phyloP scores from a whole-genome alignment of 2,113 vertebrate species.

The Pleuronectes platessa region DNA sequence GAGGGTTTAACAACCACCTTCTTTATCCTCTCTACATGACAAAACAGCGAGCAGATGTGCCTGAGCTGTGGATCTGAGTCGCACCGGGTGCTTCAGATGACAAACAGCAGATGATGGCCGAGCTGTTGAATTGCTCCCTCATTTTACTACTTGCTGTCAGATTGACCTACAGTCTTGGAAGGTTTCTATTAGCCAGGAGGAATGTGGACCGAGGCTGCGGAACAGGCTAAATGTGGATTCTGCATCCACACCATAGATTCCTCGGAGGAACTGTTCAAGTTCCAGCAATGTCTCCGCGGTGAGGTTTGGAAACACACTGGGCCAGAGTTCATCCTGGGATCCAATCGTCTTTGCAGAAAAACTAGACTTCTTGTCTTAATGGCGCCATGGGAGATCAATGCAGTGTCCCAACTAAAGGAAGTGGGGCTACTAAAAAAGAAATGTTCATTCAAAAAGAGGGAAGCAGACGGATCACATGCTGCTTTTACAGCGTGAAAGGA shows the following conservation, averaged over 20 bases:
- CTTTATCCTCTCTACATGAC: background rate
- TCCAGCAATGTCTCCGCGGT: conserved; percentile 62
- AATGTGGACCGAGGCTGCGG: conserved; percentile 56
- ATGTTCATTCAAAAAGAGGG: background rate
- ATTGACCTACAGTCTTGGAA: conserved; percentile 40
- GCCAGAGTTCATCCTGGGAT: conserved; percentile 30
- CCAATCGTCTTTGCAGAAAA: conserved; percentile 6
- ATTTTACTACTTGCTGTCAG: conserved; percentile 28
- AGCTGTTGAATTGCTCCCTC: conserved; percentile 11
- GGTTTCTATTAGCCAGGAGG: conserved; percentile 51
- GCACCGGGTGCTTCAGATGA: conserved; percentile 5
- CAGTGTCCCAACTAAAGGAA: background rate
- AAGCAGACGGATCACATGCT: background rate
- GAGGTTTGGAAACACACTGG: conserved; percentile 39
- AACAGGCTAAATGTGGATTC: conserved; percentile 71
- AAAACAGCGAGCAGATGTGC: conserved; percentile 21
- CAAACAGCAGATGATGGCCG: conserved; percentile 26
- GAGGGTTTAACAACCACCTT: background rate
- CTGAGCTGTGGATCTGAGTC: too few species aligned
- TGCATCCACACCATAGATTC: conserved; percentile 63
- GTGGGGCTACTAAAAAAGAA: background rate
- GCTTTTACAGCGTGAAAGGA: background rate
- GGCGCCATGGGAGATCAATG: background rate
- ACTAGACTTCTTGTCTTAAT: conserved; percentile 14
- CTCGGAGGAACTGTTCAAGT: conserved; percentile 63